Evolutionary conservation across 2,113 vertebrate species (phyloP).

Genomic region (Entelurus aequoreus): DNA sequence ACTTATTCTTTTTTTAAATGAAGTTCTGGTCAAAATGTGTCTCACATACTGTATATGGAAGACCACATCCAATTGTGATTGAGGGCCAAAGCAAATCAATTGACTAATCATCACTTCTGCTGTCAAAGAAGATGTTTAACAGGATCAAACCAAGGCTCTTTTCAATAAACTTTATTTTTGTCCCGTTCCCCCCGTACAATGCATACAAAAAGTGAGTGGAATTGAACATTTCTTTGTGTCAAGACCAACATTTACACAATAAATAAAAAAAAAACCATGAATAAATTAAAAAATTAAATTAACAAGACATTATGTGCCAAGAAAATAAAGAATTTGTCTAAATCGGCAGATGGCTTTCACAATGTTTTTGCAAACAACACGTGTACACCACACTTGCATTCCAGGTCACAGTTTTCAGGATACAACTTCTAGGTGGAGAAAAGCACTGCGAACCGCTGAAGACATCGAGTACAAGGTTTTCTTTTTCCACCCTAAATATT

Average conservation of each 20-base stretch:
- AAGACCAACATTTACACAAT: conserved; percentile 66
- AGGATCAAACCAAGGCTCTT: conserved; percentile 11
- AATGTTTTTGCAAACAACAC: conserved; percentile 67
- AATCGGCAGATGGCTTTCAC: conserved; percentile 70
- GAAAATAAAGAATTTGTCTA: conserved; percentile 62
- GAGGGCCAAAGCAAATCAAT: no score
- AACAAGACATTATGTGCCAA: conserved; percentile 70
- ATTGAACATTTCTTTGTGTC: conserved; percentile 66
- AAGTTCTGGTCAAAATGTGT: no score
- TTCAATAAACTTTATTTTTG: conserved; percentile 76
- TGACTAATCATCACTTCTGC: not conserved
- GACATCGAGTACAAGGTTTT: conserved; percentile 62
- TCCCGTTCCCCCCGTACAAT: conserved; percentile 55
- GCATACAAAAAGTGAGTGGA: conserved; percentile 69
- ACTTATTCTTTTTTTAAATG: no score
- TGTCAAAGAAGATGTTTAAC: not conserved
- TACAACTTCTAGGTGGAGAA: conserved; percentile 58
- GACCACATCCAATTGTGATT: no score
- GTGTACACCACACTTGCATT: conserved; percentile 68
- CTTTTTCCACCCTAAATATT: conserved; percentile 53
- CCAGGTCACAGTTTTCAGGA: conserved; percentile 75
- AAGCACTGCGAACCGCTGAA: conserved; percentile 66
- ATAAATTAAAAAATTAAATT: conserved; percentile 78
- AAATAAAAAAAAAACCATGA: conserved; percentile 73
- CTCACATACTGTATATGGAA: no score